Base-by-base conservation (phyloP, 2,797 vertebrate genomes). In the Pseudomugil gertrudae region DNA sequence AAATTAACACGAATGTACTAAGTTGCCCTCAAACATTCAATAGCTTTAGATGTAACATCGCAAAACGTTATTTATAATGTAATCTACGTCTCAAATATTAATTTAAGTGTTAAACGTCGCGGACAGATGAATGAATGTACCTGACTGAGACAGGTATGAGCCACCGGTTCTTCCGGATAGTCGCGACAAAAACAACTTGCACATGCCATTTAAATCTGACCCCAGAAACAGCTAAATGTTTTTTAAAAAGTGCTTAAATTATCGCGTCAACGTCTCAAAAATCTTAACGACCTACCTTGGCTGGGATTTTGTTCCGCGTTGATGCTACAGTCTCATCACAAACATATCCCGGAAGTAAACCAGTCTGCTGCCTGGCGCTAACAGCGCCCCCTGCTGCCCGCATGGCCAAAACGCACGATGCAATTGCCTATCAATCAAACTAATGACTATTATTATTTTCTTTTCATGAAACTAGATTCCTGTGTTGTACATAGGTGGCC, bases 321-420 rank as follows among this genome's bases (percentile, higher is more conserved):
- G 51, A 54, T 4, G 57, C 9, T 58, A 58, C 9, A 24, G 19
- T 8, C 11, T 52, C 63, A 19, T 55, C 15, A 15, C 27, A 30
- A 47, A 64, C 9, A 9, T 52, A 17, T 47, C 19, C 79, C 84
- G 89, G 90, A 91, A 90, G 79, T 66, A 21, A 67, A 61, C 6
- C 13, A 0, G 1, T 3, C 0, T 8, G 0, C 5, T 58, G 40
- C 6, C 5, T 15, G 3, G 15, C 15, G 57, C 38, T 15, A 59
- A 70, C 63, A 76, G 75, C 74, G 75, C 82, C 80, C 66, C 54
- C 81, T 83, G 54, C 0, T 61, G 82, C 11, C 29, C 0, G 0
- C 13, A 15, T 1, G 10, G 14, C 23, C 9, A 14, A 61, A 64
- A 0, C 7, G 27, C 61, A 63, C 0, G 8, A n/a, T 47, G 21